phyloP scores from a whole-genome alignment of 2,113 vertebrate genomes.

The Bos taurus region DNA sequence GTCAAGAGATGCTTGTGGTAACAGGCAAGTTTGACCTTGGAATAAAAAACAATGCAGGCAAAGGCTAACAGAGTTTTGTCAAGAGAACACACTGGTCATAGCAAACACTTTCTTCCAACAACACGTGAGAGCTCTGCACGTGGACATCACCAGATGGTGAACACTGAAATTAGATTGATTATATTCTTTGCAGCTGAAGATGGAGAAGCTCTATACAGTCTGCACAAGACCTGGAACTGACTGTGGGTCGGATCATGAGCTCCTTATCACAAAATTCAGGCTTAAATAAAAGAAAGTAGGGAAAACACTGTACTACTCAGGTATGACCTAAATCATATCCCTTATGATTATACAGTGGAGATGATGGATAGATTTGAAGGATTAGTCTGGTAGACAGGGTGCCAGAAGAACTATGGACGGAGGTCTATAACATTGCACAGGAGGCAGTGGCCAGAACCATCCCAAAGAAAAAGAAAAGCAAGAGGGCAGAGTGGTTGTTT shows the following conservation, averaged over 20 bases:
- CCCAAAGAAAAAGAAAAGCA: background rate
- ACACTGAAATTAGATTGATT: background rate
- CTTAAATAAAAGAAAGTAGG: background rate
- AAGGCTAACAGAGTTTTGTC: background rate
- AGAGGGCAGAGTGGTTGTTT: background rate
- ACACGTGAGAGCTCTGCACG: background rate
- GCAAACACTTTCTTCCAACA: background rate
- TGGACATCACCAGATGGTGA: background rate
- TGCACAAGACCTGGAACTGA: background rate
- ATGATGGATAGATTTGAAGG: background rate
- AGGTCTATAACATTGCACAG: background rate
- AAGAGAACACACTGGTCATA: background rate
- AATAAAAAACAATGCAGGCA: background rate
- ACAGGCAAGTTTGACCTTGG: background rate
- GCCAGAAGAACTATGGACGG: background rate
- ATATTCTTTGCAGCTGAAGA: background rate
- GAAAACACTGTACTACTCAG: background rate
- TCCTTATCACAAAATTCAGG: background rate
- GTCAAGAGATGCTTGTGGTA: background rate
- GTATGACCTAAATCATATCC: background rate
- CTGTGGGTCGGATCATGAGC: background rate
- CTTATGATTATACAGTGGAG: background rate
- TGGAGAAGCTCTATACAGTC: background rate
- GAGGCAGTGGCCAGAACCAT: background rate
- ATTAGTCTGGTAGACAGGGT: background rate